Evolutionary conservation across 2,797 vertebrate genomes (phyloP).

Genomic region (Leuciscus waleckii): DNA sequence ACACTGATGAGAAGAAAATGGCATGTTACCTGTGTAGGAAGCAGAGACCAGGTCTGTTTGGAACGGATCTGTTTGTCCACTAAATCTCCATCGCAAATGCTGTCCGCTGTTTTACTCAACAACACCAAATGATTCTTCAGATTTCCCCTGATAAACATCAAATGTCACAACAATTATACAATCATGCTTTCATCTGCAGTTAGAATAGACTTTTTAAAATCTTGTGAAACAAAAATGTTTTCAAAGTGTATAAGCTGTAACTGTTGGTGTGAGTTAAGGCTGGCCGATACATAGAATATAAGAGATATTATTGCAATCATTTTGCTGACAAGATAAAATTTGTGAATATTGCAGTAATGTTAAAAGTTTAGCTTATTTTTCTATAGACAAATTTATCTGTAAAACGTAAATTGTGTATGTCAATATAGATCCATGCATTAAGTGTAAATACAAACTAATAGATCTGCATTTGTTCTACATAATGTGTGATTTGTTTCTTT

Average conservation of each 20-base stretch:
- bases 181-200: not conserved
- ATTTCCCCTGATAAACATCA: slow-evolving; percentile 77
- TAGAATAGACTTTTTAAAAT: not conserved
- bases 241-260: not conserved
- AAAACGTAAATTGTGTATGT: not conserved
- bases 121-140: slow-evolving; percentile 91
- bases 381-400: not conserved
- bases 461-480: not conserved
- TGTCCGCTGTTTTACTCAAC: slow-evolving; percentile 94
- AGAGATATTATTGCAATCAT: not conserved
- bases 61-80: slow-evolving; percentile 92
- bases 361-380: not conserved
- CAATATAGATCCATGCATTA: not conserved
- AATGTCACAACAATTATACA: not conserved
- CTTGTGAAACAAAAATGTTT: not conserved
- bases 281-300: not conserved
- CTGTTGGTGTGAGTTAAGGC: not conserved
- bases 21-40: slow-evolving; percentile 90
- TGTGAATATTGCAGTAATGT: not conserved
- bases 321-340: not conserved
- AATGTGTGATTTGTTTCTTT: not conserved
- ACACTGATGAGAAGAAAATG: not conserved
- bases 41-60: slow-evolving; percentile 91
- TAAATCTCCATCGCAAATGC: slow-evolving; percentile 94
- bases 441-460: not conserved